Conservation (phyloP, 64 coral and sea anemone genomes). For the Porites lutea region DNA sequence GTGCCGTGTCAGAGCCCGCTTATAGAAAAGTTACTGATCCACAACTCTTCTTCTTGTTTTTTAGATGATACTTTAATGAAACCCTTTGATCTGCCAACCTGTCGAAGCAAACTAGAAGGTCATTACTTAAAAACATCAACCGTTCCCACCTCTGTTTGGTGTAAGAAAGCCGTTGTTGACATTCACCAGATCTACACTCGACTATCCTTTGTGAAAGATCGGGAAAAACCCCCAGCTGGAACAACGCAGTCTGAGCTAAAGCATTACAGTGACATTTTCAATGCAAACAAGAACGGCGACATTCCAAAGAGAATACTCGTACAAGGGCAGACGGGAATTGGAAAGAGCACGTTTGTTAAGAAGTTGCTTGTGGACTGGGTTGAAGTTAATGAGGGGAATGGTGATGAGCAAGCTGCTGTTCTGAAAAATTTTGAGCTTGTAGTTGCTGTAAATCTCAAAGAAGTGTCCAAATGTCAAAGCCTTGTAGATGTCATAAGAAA, state of each 20-base stretch:
- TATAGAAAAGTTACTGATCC: no score
- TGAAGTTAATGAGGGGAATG: not conserved
- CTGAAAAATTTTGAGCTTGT: not conserved
- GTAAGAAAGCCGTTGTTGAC: no score
- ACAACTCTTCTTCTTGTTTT: no score
- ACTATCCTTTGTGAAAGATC: no score
- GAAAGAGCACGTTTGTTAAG: not conserved
- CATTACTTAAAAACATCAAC: no score
- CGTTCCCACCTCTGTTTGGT: no score
- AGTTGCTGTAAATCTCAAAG: not conserved
- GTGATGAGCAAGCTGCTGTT: no score
- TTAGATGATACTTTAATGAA: no score
- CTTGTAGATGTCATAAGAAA: not conserved
- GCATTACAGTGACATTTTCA: not conserved
- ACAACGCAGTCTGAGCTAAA: conserved; percentile 4
- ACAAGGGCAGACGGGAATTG: not conserved
- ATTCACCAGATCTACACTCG: no score
- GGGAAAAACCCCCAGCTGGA: not conserved
- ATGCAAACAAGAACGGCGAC: not conserved
- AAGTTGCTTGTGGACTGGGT: conserved; percentile 23
- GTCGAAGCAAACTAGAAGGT: no score
- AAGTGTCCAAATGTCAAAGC: not conserved
- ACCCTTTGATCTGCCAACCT: no score
- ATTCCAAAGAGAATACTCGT: conserved; percentile 26
- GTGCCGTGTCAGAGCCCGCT: no score